Percentiles rank a stretch among this genome's conserved stretches.
Conservation (phyloP, 2,888 invertebrate species). For the Anthophora plumipes region DNA sequence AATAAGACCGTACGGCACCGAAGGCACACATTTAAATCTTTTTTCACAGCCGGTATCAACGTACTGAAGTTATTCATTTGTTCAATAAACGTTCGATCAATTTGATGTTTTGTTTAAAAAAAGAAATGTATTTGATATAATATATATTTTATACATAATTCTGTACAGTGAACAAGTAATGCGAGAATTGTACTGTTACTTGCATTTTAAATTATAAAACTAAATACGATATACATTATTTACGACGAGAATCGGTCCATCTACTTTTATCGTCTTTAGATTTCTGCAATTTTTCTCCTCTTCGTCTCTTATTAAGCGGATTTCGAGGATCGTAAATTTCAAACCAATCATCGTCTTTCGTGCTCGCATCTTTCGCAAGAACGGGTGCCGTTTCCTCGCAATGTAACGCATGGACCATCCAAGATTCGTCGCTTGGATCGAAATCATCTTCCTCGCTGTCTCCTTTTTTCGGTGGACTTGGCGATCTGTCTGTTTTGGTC, state of each 20-base stretch:
- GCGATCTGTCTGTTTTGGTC: conserved; percentile 74
- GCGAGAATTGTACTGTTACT: neutral
- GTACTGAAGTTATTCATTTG: neutral
- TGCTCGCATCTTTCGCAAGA: conserved; percentile 96
- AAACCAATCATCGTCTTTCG: conserved; percentile 97
- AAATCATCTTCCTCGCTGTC: conserved; percentile 74
- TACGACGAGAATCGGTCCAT: conserved; percentile 41
- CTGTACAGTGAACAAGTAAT: conserved; percentile 16
- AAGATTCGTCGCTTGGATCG: conserved; percentile 77
- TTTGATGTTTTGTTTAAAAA: conserved; percentile 23
- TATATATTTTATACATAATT: conserved; percentile 28
- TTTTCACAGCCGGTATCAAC: neutral
- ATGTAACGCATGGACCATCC: conserved; percentile 88
- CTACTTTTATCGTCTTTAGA: conserved; percentile 40
- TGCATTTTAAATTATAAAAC: neutral
- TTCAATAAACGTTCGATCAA: neutral
- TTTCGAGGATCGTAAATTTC: conserved; percentile 98
- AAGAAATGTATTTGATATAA: conserved; percentile 35
- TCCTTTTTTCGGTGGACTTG: conserved; percentile 75
- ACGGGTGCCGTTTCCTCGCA: conserved; percentile 90
- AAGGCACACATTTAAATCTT: neutral
- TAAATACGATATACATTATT: conserved; percentile 31
- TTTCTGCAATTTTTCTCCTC: conserved; percentile 85
- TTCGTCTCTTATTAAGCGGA: conserved; percentile 95
- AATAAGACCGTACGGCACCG: conserved; percentile 18